Evolutionary conservation across 1,140 invertebrate genomes (phyloP).

Genomic region (Drosophila bipectinata): DNA sequence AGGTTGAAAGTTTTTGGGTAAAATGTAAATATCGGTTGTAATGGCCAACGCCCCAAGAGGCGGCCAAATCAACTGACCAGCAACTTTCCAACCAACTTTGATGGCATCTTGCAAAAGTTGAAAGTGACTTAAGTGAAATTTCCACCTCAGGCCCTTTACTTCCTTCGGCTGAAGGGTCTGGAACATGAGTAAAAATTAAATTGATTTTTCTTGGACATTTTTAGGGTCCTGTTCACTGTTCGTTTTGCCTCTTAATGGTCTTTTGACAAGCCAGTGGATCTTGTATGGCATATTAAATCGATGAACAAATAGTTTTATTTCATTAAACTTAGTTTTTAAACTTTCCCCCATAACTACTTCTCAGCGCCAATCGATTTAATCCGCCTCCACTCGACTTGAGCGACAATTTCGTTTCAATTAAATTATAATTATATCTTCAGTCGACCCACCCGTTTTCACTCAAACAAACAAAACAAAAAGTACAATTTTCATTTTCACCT

Average conservation of each 20-base stretch:
- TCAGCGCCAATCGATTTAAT: background rate
- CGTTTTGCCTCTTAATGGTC: conserved; percentile 35
- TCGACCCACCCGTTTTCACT: conserved; percentile 23
- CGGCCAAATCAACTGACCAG: conserved; percentile 58
- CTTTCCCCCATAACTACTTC: background rate
- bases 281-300: conserved; percentile 54
- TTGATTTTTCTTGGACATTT: conserved; percentile 73
- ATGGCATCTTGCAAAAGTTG: conserved; percentile 64
- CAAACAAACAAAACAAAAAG: conserved; percentile 33
- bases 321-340: conserved; percentile 3
- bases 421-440: conserved; percentile 69
- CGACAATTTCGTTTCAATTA: conserved; percentile 67
- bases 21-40: conserved; percentile 76
- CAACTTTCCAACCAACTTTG: conserved; percentile 62
- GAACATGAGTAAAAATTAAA: conserved; percentile 78
- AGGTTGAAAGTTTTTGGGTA: conserved; percentile 23
- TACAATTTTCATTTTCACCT: conserved; percentile 69
- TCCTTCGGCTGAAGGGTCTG: conserved; percentile 28
- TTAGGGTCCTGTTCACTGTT: conserved; percentile 42
- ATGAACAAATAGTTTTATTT: conserved; percentile 42
- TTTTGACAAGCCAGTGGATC: conserved; percentile 25
- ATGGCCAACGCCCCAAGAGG: conserved; percentile 55
- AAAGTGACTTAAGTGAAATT: conserved; percentile 81
- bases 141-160: conserved; percentile 46
- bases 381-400: conserved; percentile 13